Evolutionary conservation across 2,113 vertebrate genomes (phyloP), one percentile per base, ranked within the genome.

Genomic region (Promerops cafer): DNA sequence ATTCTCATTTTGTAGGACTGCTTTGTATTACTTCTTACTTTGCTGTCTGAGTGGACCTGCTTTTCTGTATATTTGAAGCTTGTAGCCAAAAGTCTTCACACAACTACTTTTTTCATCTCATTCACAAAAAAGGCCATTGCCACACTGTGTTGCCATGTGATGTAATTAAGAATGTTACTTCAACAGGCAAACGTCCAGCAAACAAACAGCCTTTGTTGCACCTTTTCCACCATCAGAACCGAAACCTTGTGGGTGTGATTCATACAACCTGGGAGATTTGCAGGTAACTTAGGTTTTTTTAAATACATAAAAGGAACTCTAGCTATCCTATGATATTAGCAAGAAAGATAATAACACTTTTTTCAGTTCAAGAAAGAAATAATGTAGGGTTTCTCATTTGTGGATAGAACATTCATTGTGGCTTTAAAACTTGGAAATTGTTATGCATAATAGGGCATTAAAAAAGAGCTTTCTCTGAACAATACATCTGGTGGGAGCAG

Each of bases 261-360:
- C 89, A 0, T 87, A 35, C 24, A 74, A 69, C 54, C 69, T 83
- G 30, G 89, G 74, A 96, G 84, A 96, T 52, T 65, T 97, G 70
- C 97, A 98, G 98, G 98, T 98, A 97, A 91, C 78, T 95, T 72
- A 30, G 65, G 9, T 72, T 71, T 90, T 52, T 64, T 35, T 19
- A 76, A 70, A 45, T 35, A 28, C 9, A 7, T 39, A 5, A 14
- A 81, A 52, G 28, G 18, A 50, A 26, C 16, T 63, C 10, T 35
- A 45, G 13, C 23, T 72, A 8, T 79, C 16, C 28, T 65, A 7
- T 24, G 6, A 7, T 72, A 10, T 30, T 69, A 57, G 20, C 80
- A 39, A 13, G 27, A 24, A 75, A 35, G 54, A 37, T 19, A n/a
- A 35, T 7, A 83, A 37, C 4, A 7, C 2, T 4, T 26, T 68